A percentile compares a stretch with the other conserved stretches of the same genome.
Evolutionary conservation across 2,888 invertebrate genomes (phyloP).

Genomic region (Chalcosyrphus nemorum): DNA sequence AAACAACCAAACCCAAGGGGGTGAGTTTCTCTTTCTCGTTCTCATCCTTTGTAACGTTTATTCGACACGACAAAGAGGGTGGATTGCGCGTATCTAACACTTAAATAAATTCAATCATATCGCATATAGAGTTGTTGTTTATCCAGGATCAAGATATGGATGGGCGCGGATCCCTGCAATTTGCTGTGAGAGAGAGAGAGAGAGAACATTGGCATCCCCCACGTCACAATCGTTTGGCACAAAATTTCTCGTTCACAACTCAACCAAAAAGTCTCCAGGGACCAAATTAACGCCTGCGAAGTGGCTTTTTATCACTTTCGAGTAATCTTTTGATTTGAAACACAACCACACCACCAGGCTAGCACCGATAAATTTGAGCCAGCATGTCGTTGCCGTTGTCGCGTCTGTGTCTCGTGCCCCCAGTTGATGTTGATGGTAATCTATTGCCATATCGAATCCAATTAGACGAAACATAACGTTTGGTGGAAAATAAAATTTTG

Average conservation of each 20-base stretch:
- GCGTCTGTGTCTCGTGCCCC: not conserved
- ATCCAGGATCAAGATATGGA: constrained; percentile 54
- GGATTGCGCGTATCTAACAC: constrained; percentile 47
- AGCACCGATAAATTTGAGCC: constrained; percentile 20
- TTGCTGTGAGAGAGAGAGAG: no score
- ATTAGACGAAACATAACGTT: constrained; percentile 33
- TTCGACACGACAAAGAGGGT: constrained; percentile 41
- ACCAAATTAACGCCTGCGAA: constrained; percentile 75
- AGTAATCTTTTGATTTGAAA: constrained; percentile 67
- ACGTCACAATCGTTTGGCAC: constrained; percentile 62
- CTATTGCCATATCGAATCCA: constrained; percentile 61
- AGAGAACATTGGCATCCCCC: constrained; percentile 1
- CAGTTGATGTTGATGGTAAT: constrained; percentile 35
- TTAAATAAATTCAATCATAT: constrained; percentile 74
- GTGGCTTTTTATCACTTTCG: constrained; percentile 74
- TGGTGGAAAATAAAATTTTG: not conserved
- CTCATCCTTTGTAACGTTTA: constrained; percentile 33
- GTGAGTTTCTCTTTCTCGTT: no score
- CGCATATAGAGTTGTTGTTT: constrained; percentile 65
- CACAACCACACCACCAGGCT: constrained; percentile 34
- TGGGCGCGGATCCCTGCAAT: constrained; percentile 3
- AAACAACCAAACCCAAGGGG: constrained; percentile 23
- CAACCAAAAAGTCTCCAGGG: constrained; percentile 66
- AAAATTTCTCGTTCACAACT: constrained; percentile 30
- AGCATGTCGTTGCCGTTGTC: not conserved